These are phyloP conservation scores for Gymnarchus niloticus DNA, from an alignment of 2,113 vertebrate species.

Conservation along the genomic window DNA sequence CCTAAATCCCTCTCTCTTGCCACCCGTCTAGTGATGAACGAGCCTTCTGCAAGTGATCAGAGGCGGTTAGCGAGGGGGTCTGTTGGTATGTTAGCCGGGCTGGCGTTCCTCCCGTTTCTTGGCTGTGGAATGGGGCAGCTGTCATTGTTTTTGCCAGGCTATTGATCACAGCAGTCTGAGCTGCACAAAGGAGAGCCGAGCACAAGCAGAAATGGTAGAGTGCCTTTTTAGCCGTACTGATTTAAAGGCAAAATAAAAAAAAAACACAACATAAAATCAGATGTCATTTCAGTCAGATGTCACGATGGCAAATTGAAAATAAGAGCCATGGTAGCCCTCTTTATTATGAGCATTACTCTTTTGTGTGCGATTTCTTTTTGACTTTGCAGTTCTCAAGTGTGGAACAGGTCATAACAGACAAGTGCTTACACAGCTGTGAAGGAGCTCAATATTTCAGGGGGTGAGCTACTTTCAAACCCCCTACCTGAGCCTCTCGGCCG, in stretches of 20 bases:
- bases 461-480: neutral
- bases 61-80: slow-evolving; percentile 47
- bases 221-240: neutral
- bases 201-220: neutral
- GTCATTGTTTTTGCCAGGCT: slow-evolving; percentile 16
- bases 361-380: slow-evolving; percentile 12
- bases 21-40: slow-evolving; percentile 50
- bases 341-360: neutral
- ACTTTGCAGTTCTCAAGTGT: slow-evolving; percentile 53
- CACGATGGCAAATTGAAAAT: neutral
- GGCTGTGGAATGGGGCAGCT: neutral
- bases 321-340: neutral
- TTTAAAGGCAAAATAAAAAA: neutral
- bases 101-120: neutral
- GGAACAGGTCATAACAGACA: slow-evolving; percentile 41
- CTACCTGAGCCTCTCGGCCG: neutral
- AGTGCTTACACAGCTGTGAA: slow-evolving; percentile 39
- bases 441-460: slow-evolving; percentile 49
- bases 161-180: slow-evolving; percentile 1
- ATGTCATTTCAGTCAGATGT: neutral
- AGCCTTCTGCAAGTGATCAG: slow-evolving; percentile 57
- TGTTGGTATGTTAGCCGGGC: neutral
- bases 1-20: slow-evolving; percentile 8
- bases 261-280: neutral
- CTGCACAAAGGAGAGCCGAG: neutral